These are phyloP conservation scores for Grus americana DNA, from an alignment of 2,113 vertebrate species.

Conservation along the genomic window DNA sequence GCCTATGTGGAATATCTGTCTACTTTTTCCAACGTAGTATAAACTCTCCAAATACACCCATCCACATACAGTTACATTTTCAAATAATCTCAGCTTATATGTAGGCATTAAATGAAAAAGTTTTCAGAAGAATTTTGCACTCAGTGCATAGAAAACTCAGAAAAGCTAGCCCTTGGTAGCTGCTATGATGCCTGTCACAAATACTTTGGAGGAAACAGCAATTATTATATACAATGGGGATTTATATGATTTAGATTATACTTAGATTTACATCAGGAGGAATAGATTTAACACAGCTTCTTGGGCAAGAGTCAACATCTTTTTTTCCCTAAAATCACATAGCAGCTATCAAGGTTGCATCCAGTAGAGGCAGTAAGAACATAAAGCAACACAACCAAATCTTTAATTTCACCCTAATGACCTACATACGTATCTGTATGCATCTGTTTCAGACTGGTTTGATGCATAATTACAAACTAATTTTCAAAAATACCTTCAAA, in stretches of 20 bases:
- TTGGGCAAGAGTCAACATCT: background rate
- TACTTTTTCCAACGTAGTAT: background rate
- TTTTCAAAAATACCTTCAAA: slow-evolving; percentile 1
- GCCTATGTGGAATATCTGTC: background rate
- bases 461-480: background rate
- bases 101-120: background rate
- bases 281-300: background rate
- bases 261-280: background rate
- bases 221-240: background rate
- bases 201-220: background rate
- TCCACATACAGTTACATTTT: background rate
- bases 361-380: background rate
- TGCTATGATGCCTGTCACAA: background rate
- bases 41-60: background rate
- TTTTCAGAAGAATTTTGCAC: background rate
- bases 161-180: background rate
- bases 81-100: background rate
- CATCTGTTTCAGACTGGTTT: background rate
- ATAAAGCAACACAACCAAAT: background rate
- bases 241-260: background rate
- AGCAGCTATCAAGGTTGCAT: background rate
- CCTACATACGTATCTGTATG: background rate
- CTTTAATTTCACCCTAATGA: background rate
- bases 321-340: background rate
- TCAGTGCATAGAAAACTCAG: background rate